Conservation (phyloP, 2,888 invertebrate species). For the Coleophora deauratella region DNA sequence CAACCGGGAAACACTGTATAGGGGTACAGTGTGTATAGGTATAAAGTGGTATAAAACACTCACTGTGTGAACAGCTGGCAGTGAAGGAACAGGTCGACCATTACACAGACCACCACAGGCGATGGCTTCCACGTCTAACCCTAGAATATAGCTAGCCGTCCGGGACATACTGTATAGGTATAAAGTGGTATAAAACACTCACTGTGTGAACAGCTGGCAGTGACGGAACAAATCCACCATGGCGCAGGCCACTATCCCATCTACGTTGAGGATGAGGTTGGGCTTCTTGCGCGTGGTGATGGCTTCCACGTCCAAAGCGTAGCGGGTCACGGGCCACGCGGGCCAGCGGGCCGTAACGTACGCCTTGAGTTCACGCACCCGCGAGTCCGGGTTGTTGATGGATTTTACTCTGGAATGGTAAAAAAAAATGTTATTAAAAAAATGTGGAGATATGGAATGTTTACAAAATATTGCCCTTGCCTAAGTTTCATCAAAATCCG, state of each 20-base stretch:
- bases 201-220: slow-evolving; percentile 95
- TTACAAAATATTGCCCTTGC: too few relatives aligned
- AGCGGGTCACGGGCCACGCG: slow-evolving; percentile 92
- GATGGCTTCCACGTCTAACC: slow-evolving; percentile 98
- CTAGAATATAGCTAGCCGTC: slow-evolving; percentile 94
- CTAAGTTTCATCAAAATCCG: too few relatives aligned
- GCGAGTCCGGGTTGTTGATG: slow-evolving; percentile 98
- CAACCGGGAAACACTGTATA: too few relatives aligned
- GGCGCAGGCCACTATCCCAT: slow-evolving; percentile 97
- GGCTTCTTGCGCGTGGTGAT: slow-evolving; percentile 99
- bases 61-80: slow-evolving; percentile 95
- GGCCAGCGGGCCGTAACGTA: slow-evolving; percentile 96
- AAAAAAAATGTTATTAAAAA: too few relatives aligned
- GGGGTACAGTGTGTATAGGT: too few relatives aligned
- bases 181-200: too few relatives aligned
- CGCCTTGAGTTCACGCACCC: slow-evolving; percentile 97
- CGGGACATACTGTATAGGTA: slow-evolving; percentile 64
- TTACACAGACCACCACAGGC: too few relatives aligned
- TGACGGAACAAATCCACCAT: slow-evolving; percentile 97
- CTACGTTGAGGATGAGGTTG: slow-evolving; percentile 99
- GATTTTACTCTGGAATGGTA: slow-evolving; percentile 77
- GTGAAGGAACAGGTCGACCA: too few relatives aligned
- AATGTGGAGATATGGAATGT: too few relatives aligned
- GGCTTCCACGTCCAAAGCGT: slow-evolving; percentile 98
- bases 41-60: too few relatives aligned